Percentiles rank a stretch among this genome's conserved stretches.
Conservation (phyloP, 1,140 invertebrate species). For the Neelides sp. region DNA sequence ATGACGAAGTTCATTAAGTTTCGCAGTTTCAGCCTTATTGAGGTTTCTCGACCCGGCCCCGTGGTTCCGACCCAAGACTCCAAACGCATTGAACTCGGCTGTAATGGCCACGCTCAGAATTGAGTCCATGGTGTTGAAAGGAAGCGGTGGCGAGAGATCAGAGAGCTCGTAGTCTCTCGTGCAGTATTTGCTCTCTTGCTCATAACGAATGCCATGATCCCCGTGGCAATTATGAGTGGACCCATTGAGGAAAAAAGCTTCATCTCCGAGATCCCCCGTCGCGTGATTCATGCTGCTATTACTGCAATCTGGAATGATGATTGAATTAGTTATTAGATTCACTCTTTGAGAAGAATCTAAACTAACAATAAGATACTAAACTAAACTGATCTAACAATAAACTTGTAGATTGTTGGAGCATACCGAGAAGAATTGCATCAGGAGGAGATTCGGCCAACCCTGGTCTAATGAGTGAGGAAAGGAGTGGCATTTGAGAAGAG, state of each 20-base stretch:
- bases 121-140: conserved; percentile 48
- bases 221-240: too few relatives aligned
- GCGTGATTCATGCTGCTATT: neutral
- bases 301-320: conserved; percentile 8
- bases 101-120: conserved; percentile 70
- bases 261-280: too few relatives aligned
- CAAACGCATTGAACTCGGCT: conserved; percentile 60
- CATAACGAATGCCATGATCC: too few relatives aligned
- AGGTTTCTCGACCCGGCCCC: conserved; percentile 50
- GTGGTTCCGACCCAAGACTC: conserved; percentile 32
- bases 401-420: neutral
- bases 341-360: too few relatives aligned
- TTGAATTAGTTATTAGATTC: too few relatives aligned
- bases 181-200: too few relatives aligned
- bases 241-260: too few relatives aligned
- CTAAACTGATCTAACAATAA: too few relatives aligned
- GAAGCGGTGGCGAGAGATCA: conserved; percentile 12
- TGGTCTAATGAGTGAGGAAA: conserved; percentile 29
- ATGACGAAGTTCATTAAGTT: conserved; percentile 66
- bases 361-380: too few relatives aligned
- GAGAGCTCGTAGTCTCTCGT: too few relatives aligned
- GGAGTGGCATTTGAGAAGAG: conserved; percentile 27
- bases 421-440: conserved; percentile 7
- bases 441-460: conserved; percentile 23
- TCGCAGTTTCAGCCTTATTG: conserved; percentile 65